Percentiles rank a stretch among this genome's conserved stretches.
Evolutionary conservation across 2,113 vertebrate genomes (phyloP).

Genomic region (Pollimyrus isidori): DNA sequence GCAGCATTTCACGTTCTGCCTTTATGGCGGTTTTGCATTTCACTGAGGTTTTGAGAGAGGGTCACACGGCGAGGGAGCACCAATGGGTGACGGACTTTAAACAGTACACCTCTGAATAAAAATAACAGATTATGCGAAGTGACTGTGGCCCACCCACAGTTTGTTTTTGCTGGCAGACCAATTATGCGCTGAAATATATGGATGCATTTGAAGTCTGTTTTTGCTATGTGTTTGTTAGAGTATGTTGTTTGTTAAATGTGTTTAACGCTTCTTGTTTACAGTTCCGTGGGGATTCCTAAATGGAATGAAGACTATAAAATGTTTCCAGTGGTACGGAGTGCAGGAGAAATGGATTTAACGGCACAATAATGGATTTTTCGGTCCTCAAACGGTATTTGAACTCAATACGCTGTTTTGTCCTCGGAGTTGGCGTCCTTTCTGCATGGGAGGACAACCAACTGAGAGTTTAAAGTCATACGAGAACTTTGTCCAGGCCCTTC

Average conservation of each 20-base stretch:
- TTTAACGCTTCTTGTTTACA: not conserved
- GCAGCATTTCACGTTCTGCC: not conserved
- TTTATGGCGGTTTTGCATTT: not conserved
- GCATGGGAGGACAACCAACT: constrained; percentile 1
- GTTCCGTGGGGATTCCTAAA: constrained; percentile 11
- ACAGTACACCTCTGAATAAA: constrained; percentile 21
- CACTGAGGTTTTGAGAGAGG: not conserved
- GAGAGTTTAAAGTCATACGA: not conserved
- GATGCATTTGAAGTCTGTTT: constrained; percentile 19
- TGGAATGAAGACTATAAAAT: not conserved
- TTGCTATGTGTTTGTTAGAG: constrained; percentile 36
- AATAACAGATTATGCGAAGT: constrained; percentile 13
- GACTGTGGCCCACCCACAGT: constrained; percentile 24
- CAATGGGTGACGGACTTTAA: not conserved
- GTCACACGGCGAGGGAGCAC: not conserved
- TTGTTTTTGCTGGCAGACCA: constrained; percentile 10
- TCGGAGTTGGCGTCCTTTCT: not conserved
- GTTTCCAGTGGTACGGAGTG: not conserved
- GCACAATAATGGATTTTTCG: not conserved
- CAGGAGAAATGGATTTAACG: not conserved
- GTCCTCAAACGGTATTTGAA: constrained; percentile 8
- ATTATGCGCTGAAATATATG: constrained; percentile 18
- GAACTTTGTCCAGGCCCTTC: constrained; percentile 9
- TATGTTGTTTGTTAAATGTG: constrained; percentile 28
- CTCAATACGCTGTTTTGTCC: not conserved